Base-by-base conservation (phyloP, 1,140 invertebrate genomes). In the Akabosia matsudoensis region DNA sequence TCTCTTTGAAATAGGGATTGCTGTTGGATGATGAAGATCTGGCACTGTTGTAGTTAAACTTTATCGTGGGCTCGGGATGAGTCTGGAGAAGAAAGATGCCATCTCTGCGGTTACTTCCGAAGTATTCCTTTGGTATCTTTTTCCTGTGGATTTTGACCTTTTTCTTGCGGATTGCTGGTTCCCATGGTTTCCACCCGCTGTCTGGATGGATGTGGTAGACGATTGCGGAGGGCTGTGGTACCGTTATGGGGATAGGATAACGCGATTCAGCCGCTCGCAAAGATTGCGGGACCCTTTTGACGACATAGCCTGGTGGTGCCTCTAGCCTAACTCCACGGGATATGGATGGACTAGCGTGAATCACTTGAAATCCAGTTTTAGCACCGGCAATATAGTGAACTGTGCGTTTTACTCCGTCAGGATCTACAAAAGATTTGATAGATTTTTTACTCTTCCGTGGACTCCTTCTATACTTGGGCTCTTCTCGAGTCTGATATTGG, bases 311-410 rank as follows among this genome's bases (percentile, higher is more conserved):
- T 1, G 37, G 45, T 31, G 73, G 73, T 54, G 73, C 73, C 31
- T 52, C 73, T 18, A 56, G 22, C 18, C 52, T 54, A 2, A 74
- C 51, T n/a, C 45, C 30, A 4, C 52, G 18, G 30, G 52, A 54
- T 54, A 56, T 28, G 2, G 73, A 74, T 18, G 73, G 73, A 56
- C 28, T 31, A 56, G 45, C 52, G 18, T 56, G 7, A 26, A 74
- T 31, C 7, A 74, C 73, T 28, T 74, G 37, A 22, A 74, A 74
- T 1, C 79, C 79, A 0, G 78, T 80, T n/a, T 37, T 70, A 28
- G 75, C 73, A n/a, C 79, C 84, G n/a, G 84, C 83, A 33, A 82
- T 82, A 81, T 85, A 85, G 45, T 84, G 79, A 13, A 85, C 83
- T 3, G 76, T 79, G 22, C 83, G 73, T 52, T 79, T 75, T 10